A percentile compares a stretch with the other conserved stretches of the same genome.
Conservation (phyloP, 2,888 invertebrate genomes). For the Ornithoptera priamus region DNA sequence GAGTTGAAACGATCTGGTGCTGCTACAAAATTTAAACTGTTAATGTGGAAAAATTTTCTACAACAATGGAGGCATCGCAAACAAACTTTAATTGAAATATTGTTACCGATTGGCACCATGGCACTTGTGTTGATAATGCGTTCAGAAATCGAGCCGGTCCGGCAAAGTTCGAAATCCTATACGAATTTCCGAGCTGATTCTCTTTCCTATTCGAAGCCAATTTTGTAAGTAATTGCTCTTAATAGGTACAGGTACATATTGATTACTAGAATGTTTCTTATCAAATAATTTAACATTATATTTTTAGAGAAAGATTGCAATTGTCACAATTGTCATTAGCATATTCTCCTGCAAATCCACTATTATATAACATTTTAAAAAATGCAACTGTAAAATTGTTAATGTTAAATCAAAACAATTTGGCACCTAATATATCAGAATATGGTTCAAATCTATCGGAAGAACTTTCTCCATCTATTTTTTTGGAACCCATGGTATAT, state of each 20-base stretch:
- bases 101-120: conserved; percentile 83
- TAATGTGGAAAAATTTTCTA: conserved; percentile 92
- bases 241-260: no score
- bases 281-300: no score
- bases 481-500: conserved; percentile 45
- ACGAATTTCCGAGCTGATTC: conserved; percentile 48
- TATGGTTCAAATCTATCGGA: not conserved
- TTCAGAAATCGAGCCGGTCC: conserved; percentile 81
- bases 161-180: conserved; percentile 42
- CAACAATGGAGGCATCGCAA: conserved; percentile 86
- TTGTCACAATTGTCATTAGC: conserved; percentile 1
- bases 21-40: conserved; percentile 82
- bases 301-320: not conserved
- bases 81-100: conserved; percentile 84
- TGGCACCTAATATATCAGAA: not conserved
- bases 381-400: not conserved
- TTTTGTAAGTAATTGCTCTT: conserved; percentile 1
- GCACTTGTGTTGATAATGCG: conserved; percentile 85
- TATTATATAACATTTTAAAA: not conserved
- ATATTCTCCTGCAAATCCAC: conserved; percentile 1
- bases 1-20: conserved; percentile 46
- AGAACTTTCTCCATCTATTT: conserved; percentile 34
- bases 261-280: no score
- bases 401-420: not conserved
- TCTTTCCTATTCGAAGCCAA: not conserved